A percentile compares a stretch with the other conserved stretches of the same genome.
These are phyloP conservation scores for Muntiacus muntjak DNA, from an alignment of 2,113 vertebrate genomes.

Conservation along the genomic window DNA sequence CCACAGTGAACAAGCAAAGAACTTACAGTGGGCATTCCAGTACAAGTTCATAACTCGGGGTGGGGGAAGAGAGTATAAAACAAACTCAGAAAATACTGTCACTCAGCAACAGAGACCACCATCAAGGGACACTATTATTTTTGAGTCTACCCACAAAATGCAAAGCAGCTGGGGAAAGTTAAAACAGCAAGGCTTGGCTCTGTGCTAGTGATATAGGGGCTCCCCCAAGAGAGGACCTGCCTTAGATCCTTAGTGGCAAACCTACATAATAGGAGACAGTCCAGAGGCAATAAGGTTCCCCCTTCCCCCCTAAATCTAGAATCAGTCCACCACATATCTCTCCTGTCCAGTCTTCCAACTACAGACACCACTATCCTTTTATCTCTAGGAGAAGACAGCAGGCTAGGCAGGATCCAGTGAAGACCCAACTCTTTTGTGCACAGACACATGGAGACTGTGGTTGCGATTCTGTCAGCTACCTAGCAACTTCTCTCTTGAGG, in stretches of 20 bases:
- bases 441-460: not conserved
- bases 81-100: not conserved
- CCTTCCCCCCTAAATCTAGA: not conserved
- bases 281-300: not conserved
- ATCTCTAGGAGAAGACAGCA: not conserved
- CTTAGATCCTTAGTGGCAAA: not conserved
- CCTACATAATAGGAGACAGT: not conserved
- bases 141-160: not conserved
- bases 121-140: not conserved
- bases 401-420: not conserved
- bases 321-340: not conserved
- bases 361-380: not conserved
- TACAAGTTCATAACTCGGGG: not conserved
- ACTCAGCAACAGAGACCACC: not conserved
- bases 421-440: not conserved
- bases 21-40: not conserved
- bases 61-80: not conserved
- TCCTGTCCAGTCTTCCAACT: not conserved
- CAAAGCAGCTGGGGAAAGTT: constrained; percentile 7
- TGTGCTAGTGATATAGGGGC: not conserved
- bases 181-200: not conserved
- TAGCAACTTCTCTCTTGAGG: not conserved
- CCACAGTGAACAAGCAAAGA: not conserved
- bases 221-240: not conserved
- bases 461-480: not conserved